Percentiles rank a stretch among this genome's conserved stretches.
phyloP scores from a whole-genome alignment of 2,888 invertebrate genomes.

The Acleris emargana region DNA sequence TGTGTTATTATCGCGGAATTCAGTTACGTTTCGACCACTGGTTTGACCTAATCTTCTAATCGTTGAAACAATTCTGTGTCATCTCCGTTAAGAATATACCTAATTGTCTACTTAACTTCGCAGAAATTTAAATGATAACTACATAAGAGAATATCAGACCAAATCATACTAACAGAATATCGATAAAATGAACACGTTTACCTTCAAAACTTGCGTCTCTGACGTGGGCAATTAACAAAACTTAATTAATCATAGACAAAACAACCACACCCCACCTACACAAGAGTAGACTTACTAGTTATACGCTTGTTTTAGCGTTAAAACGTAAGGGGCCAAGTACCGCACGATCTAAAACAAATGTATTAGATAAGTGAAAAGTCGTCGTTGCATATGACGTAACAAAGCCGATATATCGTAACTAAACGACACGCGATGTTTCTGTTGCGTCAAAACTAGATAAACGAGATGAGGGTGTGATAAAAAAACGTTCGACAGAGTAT shows the following conservation, averaged over 20 bases:
- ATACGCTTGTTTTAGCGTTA: not conserved
- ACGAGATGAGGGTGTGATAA: conserved; percentile 36
- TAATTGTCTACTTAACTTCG: not conserved
- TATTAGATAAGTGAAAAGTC: conserved; percentile 35
- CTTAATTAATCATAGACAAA: conserved; percentile 18
- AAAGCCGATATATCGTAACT: conserved; percentile 38
- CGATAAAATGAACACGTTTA: conserved; percentile 9
- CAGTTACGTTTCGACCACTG: conserved; percentile 25
- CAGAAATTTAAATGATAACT: not conserved
- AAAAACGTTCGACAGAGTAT: conserved; percentile 25
- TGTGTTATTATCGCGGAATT: conserved; percentile 22
- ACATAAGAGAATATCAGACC: no score
- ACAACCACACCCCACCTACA: not conserved
- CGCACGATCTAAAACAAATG: conserved; percentile 26
- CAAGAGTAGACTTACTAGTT: not conserved
- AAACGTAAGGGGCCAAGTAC: conserved; percentile 5
- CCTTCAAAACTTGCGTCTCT: conserved; percentile 6
- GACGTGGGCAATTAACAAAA: conserved; percentile 21
- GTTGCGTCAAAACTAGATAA: conserved; percentile 38
- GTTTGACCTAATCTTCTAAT: conserved; percentile 10
- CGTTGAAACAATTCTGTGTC: not conserved
- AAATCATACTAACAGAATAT: not conserved
- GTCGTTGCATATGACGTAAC: conserved; percentile 38
- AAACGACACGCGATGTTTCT: conserved; percentile 39
- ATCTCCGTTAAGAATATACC: not conserved